These are phyloP conservation scores for Lampropteryx suffumata DNA, from an alignment of 2,888 invertebrate genomes.

Conservation along the genomic window DNA sequence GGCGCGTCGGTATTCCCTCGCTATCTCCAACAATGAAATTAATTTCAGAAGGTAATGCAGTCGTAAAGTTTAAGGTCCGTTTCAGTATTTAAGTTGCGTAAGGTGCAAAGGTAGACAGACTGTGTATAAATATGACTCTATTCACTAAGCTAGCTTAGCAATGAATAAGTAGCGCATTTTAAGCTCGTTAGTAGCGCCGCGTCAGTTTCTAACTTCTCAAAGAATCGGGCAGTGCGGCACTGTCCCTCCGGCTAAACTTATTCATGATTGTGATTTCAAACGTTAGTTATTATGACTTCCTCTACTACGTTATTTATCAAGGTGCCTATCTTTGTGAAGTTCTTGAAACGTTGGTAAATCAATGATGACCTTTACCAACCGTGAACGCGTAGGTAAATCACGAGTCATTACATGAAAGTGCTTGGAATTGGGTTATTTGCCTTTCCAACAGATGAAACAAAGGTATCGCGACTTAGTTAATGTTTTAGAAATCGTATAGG, in stretches of 20 bases:
- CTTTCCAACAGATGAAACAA: too few species aligned
- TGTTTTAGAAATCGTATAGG: too few species aligned
- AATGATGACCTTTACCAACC: too few species aligned
- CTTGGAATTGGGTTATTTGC: too few species aligned
- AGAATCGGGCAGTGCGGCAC: slow-evolving; percentile 10
- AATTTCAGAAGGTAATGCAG: slow-evolving; percentile 43
- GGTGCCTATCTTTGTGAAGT: too few species aligned
- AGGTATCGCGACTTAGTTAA: too few species aligned
- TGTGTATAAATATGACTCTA: slow-evolving; percentile 6
- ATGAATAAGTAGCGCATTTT: slow-evolving; percentile 20
- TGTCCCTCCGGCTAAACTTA: slow-evolving; percentile 12
- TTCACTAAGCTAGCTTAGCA: slow-evolving; percentile 15
- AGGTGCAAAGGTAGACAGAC: slow-evolving; percentile 5
- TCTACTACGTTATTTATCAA: too few species aligned
- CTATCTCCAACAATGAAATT: slow-evolving; percentile 60
- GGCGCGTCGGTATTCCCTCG: slow-evolving; percentile 43
- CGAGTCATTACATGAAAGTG: too few species aligned
- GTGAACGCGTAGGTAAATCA: too few species aligned
- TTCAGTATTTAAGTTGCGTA: slow-evolving; percentile 14
- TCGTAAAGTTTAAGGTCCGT: slow-evolving; percentile 23
- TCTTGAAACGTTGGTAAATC: too few species aligned
- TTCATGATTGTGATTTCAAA: slow-evolving; percentile 14
- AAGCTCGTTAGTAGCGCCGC: slow-evolving; percentile 16
- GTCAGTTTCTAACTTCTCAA: slow-evolving; percentile 13
- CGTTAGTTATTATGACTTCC: not conserved